phyloP scores from a whole-genome alignment of 2,113 vertebrate species.

The Coptodon bakossiorum region DNA sequence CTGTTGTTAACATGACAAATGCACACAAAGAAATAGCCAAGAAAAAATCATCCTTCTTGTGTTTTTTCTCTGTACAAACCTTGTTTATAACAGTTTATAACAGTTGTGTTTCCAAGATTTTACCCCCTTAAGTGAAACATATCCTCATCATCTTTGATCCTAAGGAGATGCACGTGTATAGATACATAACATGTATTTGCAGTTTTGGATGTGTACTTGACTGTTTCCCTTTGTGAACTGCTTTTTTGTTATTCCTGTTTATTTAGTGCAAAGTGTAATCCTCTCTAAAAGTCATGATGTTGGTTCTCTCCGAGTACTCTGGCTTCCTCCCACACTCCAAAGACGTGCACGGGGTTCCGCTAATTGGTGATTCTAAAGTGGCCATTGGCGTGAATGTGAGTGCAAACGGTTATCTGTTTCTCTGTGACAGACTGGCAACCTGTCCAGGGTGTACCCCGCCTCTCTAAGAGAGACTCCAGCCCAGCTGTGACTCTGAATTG shows the following conservation, averaged over 20 bases:
- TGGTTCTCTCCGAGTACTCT: neutral
- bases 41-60: neutral
- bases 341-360: neutral
- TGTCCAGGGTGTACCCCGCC: neutral
- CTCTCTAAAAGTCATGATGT: neutral
- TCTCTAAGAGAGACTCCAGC: neutral
- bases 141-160: neutral
- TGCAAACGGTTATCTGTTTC: neutral
- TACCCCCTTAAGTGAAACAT: neutral
- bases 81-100: neutral
- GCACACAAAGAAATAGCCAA: neutral
- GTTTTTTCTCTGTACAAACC: neutral
- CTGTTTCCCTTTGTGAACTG: conserved; percentile 1
- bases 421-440: neutral
- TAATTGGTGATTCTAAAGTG: neutral
- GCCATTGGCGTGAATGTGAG: neutral
- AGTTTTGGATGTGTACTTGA: conserved; percentile 32
- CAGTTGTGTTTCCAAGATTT: neutral
- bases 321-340: neutral
- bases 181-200: conserved; percentile 31
- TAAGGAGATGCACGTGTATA: conserved; percentile 50
- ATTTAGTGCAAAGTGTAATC: neutral
- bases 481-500: neutral
- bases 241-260: neutral
- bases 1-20: conserved; percentile 1